phyloP scores from a whole-genome alignment of 2,888 invertebrate genomes.

The Sesia bembeciformis region DNA sequence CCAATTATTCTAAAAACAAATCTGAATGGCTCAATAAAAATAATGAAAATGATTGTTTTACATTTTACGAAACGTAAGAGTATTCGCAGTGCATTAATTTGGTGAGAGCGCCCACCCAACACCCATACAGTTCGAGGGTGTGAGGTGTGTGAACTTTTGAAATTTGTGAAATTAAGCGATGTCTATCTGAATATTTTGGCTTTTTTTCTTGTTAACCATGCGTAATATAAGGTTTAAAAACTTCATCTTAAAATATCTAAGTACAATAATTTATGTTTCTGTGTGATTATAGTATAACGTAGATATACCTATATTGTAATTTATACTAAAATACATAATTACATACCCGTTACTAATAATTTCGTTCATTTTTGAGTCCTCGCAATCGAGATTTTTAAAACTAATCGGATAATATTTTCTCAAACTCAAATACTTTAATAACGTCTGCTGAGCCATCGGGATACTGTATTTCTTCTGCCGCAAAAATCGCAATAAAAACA shows the following conservation, averaged over 20 bases:
- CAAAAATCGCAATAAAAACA: slow-evolving; percentile 82
- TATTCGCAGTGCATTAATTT: slow-evolving; percentile 8
- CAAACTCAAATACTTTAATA: slow-evolving; percentile 85
- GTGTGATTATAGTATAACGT: too few species aligned
- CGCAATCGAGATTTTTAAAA: slow-evolving; percentile 78
- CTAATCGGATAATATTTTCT: slow-evolving; percentile 79
- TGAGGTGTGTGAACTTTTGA: slow-evolving; percentile 28
- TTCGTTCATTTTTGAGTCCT: slow-evolving; percentile 75
- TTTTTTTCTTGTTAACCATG: too few species aligned
- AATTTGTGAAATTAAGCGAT: too few species aligned
- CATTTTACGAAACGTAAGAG: slow-evolving; percentile 2
- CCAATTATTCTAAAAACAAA: slow-evolving; percentile 8
- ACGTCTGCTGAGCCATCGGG: slow-evolving; percentile 83
- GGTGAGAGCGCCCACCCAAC: too few species aligned
- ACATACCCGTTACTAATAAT: slow-evolving; percentile 79
- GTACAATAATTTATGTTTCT: too few species aligned
- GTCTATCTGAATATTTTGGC: too few species aligned
- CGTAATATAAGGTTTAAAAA: slow-evolving; percentile 9
- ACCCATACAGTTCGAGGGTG: slow-evolving; percentile 26
- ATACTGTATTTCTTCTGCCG: slow-evolving; percentile 86
- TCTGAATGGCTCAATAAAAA: too few species aligned
- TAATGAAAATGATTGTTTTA: too few species aligned
- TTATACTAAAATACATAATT: background rate
- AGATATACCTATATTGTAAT: too few species aligned
- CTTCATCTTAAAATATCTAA: slow-evolving; percentile 2